Percentiles rank a stretch among this genome's conserved stretches.
These are phyloP conservation scores for Anabas testudineus DNA, from an alignment of 2,797 vertebrate genomes.

Conservation along the genomic window DNA sequence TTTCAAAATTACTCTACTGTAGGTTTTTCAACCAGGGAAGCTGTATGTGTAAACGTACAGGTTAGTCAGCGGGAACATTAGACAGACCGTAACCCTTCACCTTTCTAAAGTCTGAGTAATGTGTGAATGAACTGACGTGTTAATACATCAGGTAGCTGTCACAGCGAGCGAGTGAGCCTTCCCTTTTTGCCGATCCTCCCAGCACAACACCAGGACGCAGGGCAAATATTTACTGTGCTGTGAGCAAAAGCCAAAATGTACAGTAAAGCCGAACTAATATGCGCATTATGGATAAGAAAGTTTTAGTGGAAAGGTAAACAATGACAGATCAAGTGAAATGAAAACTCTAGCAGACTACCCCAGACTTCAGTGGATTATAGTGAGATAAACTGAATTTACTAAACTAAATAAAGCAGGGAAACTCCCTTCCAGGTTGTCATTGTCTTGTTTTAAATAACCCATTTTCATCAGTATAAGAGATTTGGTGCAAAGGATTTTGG, in stretches of 20 bases:
- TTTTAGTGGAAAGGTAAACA: slow-evolving; percentile 9
- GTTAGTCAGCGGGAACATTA: too few species aligned
- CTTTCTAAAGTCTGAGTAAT: too few species aligned
- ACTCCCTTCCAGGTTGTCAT: slow-evolving; percentile 58
- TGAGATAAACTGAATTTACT: slow-evolving; percentile 42
- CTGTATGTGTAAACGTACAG: too few species aligned
- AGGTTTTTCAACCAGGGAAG: too few species aligned
- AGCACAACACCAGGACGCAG: too few species aligned
- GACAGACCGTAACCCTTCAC: too few species aligned
- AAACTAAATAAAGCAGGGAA: slow-evolving; percentile 56
- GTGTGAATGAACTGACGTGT: too few species aligned
- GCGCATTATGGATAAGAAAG: not conserved
- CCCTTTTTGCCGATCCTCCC: too few species aligned
- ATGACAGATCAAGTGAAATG: slow-evolving; percentile 21
- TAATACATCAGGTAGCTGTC: too few species aligned
- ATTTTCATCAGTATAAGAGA: slow-evolving; percentile 12
- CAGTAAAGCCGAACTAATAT: slow-evolving; percentile 8
- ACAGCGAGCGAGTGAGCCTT: too few species aligned
- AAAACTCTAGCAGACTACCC: slow-evolving; percentile 32
- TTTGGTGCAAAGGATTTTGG: slow-evolving; percentile 54
- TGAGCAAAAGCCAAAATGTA: slow-evolving; percentile 5
- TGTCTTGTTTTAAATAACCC: slow-evolving; percentile 34
- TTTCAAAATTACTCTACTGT: too few species aligned
- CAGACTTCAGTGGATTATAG: slow-evolving; percentile 49
- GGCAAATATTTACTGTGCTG: too few species aligned